Evolutionary conservation across 2,113 vertebrate genomes (phyloP), one percentile per base, ranked within the genome.

Genomic region (Otus sunia): DNA sequence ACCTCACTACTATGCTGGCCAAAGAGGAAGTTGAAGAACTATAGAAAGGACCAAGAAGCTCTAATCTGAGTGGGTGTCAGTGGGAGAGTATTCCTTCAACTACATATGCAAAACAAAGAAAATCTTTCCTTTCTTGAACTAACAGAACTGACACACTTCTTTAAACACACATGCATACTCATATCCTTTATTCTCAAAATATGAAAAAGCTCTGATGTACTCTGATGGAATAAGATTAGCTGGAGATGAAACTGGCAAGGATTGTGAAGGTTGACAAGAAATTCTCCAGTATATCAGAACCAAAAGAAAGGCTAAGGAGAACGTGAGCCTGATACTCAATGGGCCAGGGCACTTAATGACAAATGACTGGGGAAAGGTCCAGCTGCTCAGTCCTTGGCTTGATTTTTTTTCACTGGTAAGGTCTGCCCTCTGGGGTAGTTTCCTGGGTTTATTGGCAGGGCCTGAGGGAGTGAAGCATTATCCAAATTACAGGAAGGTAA

Each of bases 191-290:
- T 37, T 77, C 15, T 80, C 53, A 77, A 79, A 94, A 80, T 30
- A 34, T 1, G 4, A 66, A n/a, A 47, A 56, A 45, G 4, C 0
- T 2, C 3, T 17, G 13, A 1, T 32, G 15, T 52, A 32, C 5
- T 52, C 25, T 67, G 47, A 27, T 78, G 21, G 23, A 74, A 36
- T 52, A 60, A 58, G 32, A 59, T 55, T 53, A 59, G 12, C 36
- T 73, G 68, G 36, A 87, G 25, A 19, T 82, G 10, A 77, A 88
- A 49, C 14, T 22, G 64, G 30, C 9, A 66, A 39, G 37, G 56
- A 29, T 64, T 69, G 21, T 69, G 41, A 93, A 77, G 5, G 9
- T 26, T 50, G 43, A 60, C 17, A 66, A 76, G 72, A 79, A 94
- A 43, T 18, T 84, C 23, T 39, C 12, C 5, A 6, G 5, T 30